A percentile compares a stretch with the other conserved stretches of the same genome.
Conservation (phyloP, 2,888 invertebrate genomes). For the Ophion obscuratus region DNA sequence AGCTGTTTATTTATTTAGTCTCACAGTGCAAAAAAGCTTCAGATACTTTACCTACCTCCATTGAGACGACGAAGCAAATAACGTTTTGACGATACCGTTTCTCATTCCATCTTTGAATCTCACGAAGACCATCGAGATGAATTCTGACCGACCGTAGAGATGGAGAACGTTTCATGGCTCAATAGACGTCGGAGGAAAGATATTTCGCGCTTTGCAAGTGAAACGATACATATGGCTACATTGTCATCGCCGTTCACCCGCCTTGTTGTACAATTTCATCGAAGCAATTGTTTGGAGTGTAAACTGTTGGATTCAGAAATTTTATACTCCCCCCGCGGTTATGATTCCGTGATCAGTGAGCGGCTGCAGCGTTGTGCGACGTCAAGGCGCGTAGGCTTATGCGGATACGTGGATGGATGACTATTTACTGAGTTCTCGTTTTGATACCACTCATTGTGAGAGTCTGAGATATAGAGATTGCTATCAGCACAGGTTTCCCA, state of each 20-base stretch:
- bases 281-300: not conserved
- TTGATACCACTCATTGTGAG: not conserved
- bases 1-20: slow-evolving; percentile 66
- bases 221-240: not conserved
- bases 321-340: no score
- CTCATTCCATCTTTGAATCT: not conserved
- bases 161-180: not conserved
- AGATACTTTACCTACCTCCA: slow-evolving; percentile 25
- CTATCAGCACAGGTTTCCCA: not conserved
- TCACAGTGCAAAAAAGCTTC: slow-evolving; percentile 48
- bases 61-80: slow-evolving; percentile 47
- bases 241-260: not conserved
- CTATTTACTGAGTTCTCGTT: not conserved
- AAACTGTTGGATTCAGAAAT: not conserved
- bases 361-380: no score
- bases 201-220: not conserved
- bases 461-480: not conserved
- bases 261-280: not conserved
- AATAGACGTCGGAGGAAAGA: not conserved
- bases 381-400: no score
- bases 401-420: no score
- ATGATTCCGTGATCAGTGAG: no score
- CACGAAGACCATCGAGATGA: slow-evolving; percentile 15
- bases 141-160: not conserved
- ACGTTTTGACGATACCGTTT: slow-evolving; percentile 19